Conservation (phyloP, 2,888 invertebrate genomes). For the Eupithecia subumbrata region DNA sequence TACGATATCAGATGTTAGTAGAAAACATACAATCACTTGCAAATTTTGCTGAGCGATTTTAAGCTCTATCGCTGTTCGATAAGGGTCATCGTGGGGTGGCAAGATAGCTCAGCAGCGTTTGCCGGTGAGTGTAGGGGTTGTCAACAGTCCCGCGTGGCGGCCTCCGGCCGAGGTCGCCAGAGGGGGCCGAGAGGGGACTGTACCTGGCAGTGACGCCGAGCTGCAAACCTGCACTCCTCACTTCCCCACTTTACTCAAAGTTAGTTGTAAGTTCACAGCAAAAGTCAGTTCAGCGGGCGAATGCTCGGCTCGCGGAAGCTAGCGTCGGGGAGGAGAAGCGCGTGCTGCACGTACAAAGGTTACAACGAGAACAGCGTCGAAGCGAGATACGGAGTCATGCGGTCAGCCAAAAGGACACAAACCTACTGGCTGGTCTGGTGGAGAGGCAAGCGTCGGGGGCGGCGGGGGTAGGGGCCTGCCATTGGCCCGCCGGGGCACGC, state of each 20-base stretch:
- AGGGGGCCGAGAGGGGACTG: slow-evolving; percentile 56
- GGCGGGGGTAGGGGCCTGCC: slow-evolving; percentile 72
- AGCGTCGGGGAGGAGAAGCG: slow-evolving; percentile 73
- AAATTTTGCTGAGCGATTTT: slow-evolving; percentile 36
- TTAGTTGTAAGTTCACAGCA: slow-evolving; percentile 72
- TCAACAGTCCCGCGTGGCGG: slow-evolving; percentile 61
- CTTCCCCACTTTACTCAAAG: slow-evolving; percentile 66
- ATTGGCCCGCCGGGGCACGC: slow-evolving; percentile 80
- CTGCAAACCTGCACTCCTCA: slow-evolving; percentile 70
- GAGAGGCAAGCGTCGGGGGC: slow-evolving; percentile 69
- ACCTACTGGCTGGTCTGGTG: slow-evolving; percentile 82
- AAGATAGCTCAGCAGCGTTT: slow-evolving; percentile 38
- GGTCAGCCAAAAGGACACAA: slow-evolving; percentile 85
- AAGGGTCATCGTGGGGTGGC: slow-evolving; percentile 29
- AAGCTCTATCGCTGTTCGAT: slow-evolving; percentile 32
- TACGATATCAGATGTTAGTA: slow-evolving; percentile 23
- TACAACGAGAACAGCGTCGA: slow-evolving; percentile 82
- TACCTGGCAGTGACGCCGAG: slow-evolving; percentile 75
- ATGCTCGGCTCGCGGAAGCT: slow-evolving; percentile 70
- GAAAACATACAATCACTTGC: slow-evolving; percentile 31
- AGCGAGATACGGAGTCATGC: slow-evolving; percentile 85
- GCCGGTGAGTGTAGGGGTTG: slow-evolving; percentile 46
- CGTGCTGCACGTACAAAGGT: slow-evolving; percentile 78
- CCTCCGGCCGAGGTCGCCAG: slow-evolving; percentile 54
- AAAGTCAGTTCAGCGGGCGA: slow-evolving; percentile 52